A percentile compares a stretch with the other conserved stretches of the same genome.
Evolutionary conservation across 1,140 invertebrate genomes (phyloP).

Genomic region (Plectrocnemia conspersa): DNA sequence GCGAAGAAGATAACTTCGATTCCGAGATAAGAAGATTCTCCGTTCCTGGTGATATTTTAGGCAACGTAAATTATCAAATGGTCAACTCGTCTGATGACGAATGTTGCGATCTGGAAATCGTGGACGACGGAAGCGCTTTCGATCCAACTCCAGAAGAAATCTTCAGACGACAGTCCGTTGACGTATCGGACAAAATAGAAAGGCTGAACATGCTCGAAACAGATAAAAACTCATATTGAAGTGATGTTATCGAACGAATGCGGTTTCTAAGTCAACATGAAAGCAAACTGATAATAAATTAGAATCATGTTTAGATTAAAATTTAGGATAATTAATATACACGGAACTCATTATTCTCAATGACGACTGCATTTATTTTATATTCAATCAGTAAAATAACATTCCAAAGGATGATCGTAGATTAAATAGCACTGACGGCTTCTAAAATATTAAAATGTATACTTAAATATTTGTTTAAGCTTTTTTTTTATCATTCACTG

Average conservation of each 20-base stretch:
- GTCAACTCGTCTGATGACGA: conserved; percentile 41
- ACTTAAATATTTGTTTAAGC: no score
- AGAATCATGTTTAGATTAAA: not conserved
- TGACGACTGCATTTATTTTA: not conserved
- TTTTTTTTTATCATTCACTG: no score
- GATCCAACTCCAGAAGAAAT: conserved; percentile 32
- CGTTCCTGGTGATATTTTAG: conserved; percentile 16
- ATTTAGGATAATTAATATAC: not conserved
- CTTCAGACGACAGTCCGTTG: conserved; percentile 17
- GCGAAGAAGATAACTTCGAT: conserved; percentile 38
- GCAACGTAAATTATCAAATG: conserved; percentile 29
- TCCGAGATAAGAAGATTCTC: conserved; percentile 20
- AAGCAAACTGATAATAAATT: not conserved
- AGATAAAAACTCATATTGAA: not conserved
- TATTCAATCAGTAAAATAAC: no score
- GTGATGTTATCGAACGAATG: not conserved
- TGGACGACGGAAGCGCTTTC: conserved; percentile 47
- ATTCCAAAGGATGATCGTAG: no score
- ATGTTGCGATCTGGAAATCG: conserved; percentile 43
- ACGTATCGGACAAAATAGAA: conserved; percentile 9
- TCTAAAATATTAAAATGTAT: no score
- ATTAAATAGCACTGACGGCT: no score
- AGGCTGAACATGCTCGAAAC: conserved; percentile 12
- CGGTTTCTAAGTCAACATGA: not conserved
- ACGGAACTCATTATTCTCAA: not conserved